Evolutionary conservation across 2,797 vertebrate species (phyloP).

Genomic region (Neoniphon sammara): DNA sequence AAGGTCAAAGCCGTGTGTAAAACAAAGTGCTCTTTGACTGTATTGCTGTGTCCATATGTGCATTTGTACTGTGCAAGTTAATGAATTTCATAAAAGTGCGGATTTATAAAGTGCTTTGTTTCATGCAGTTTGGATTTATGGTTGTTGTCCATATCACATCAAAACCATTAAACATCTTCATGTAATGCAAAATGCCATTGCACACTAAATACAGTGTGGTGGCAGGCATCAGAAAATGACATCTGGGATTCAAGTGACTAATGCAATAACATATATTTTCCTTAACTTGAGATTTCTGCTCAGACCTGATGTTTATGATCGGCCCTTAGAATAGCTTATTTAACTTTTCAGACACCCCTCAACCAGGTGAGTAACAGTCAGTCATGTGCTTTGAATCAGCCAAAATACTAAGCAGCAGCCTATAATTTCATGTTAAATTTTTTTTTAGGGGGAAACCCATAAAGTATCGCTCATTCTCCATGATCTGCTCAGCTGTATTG

Average conservation of each 20-base stretch:
- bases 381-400: slow-evolving; percentile 20
- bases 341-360: slow-evolving; percentile 23
- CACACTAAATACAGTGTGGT: neutral
- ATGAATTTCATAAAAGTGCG: slow-evolving; percentile 18
- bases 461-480: slow-evolving; percentile 18
- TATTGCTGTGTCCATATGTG: slow-evolving; percentile 42
- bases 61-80: slow-evolving; percentile 21
- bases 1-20: slow-evolving; percentile 58
- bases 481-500: slow-evolving; percentile 49
- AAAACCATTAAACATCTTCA: neutral
- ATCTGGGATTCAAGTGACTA: slow-evolving; percentile 23
- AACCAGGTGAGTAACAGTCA: slow-evolving; percentile 16
- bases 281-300: slow-evolving; percentile 6
- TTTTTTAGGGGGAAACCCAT: neutral
- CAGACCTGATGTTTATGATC: slow-evolving; percentile 38
- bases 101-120: slow-evolving; percentile 14
- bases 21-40: slow-evolving; percentile 53
- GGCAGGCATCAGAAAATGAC: neutral
- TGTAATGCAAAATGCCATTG: neutral
- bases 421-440: neutral
- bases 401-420: too few relatives aligned
- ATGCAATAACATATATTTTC: slow-evolving; percentile 39
- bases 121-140: slow-evolving; percentile 20
- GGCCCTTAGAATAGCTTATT: slow-evolving; percentile 39
- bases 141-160: neutral